Evolutionary conservation across 2,113 vertebrate species (phyloP).

Genomic region (Menidia beryllina): DNA sequence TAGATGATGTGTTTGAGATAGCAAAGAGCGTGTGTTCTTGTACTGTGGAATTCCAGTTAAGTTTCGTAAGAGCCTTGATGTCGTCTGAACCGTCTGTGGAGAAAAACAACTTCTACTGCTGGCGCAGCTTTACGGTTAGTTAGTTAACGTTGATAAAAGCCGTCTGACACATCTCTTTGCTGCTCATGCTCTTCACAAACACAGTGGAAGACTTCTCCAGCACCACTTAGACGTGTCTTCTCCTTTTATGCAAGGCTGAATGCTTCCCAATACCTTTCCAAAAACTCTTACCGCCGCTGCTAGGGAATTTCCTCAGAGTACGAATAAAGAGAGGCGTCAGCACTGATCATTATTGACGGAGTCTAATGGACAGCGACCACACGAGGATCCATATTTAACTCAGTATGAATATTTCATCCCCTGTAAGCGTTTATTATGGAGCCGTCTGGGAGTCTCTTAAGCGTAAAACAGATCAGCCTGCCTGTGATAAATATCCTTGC

Average conservation of each 20-base stretch:
- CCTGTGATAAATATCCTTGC: slow-evolving; percentile 74
- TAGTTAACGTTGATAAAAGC: slow-evolving; percentile 58
- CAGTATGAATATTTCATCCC: slow-evolving; percentile 79
- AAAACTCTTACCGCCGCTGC: slow-evolving; percentile 15
- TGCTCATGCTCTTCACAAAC: slow-evolving; percentile 46
- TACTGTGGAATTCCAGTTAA: background rate
- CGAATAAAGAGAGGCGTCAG: slow-evolving; percentile 57
- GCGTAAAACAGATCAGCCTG: slow-evolving; percentile 56
- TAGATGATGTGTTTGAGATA: slow-evolving; percentile 1
- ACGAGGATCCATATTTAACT: slow-evolving; percentile 80
- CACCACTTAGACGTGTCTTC: slow-evolving; percentile 1
- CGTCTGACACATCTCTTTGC: slow-evolving; percentile 49
- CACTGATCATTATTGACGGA: slow-evolving; percentile 73
- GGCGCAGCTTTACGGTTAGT: slow-evolving; percentile 54
- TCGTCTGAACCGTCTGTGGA: slow-evolving; percentile 38
- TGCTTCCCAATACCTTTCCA: slow-evolving; percentile 38
- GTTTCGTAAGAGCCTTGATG: slow-evolving; percentile 22
- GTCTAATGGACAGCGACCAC: slow-evolving; percentile 66
- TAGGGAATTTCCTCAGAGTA: slow-evolving; percentile 7
- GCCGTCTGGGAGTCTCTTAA: slow-evolving; percentile 67
- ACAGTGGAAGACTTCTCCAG: slow-evolving; percentile 25
- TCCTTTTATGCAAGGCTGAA: slow-evolving; percentile 44
- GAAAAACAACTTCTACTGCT: slow-evolving; percentile 33
- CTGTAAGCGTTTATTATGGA: slow-evolving; percentile 75
- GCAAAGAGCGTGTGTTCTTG: background rate